Evolutionary conservation across 2,888 invertebrate species (phyloP), one percentile per base, ranked within the genome.

Genomic region (Neuroscelio doddi): DNA sequence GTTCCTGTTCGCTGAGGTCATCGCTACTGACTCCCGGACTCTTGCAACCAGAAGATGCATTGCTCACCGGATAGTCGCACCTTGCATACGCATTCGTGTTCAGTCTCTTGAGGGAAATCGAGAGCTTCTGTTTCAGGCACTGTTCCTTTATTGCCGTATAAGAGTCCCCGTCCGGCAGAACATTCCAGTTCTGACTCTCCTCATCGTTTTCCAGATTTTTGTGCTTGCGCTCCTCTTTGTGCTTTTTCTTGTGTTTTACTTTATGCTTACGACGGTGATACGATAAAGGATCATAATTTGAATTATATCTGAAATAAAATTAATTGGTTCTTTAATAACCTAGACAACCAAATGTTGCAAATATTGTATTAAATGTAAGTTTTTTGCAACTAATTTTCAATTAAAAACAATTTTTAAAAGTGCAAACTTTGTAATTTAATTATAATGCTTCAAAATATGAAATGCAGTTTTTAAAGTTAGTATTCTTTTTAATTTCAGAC

Each of bases 181-280:
- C 79, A 64, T 81, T 81, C 76, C 85, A 83, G 38, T 83, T 85
- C 66, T 88, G 88, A 49, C 88, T 86, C 72, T 89, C 89, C 70
- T 89, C 88, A 74, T 89, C 90, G 77, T 90, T 55, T n/a, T 64
- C 68, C 7, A 57, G 49, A 30, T 62, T 45, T 50, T 76, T 84
- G 70, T 86, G 84, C 64, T 85, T 86, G 1, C 90, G 90, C 64
- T 89, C 89, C 62, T 89, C 87, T 77, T 89, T 90, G 76, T 90
- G 90, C 79, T 90, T 91, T 80, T 92, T 92, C 88, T 93, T 93
- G 82, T 92, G 92, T 83, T 94, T 94, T 44, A 91, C 88, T 85
- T 89, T 89, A 79, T 90, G 89, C 72, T 88, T 90, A 49, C 89
- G 88, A 75, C 87, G 82, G 39, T 83, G 83, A 55, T 81, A 83